phyloP scores from a whole-genome alignment of 92 coral and sea anemone genomes.

The Actinernus sp. region DNA sequence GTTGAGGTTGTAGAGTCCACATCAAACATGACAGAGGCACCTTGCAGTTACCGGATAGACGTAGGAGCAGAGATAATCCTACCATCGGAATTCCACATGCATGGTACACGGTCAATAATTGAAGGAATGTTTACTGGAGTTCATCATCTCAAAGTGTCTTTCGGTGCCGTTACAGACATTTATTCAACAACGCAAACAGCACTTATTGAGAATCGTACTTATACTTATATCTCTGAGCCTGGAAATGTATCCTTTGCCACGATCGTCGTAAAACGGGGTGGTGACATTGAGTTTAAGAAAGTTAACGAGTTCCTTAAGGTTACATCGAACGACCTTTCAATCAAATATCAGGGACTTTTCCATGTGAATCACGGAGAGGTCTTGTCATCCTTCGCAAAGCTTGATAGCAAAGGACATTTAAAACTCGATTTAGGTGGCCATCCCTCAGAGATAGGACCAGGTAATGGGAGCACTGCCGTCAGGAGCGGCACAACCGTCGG shows the following conservation, averaged over 20 bases:
- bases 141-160: constrained; percentile 77
- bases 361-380: constrained; percentile 94
- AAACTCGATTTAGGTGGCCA: constrained; percentile 79
- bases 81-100: constrained; percentile 93
- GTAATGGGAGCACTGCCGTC: constrained; percentile 61
- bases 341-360: constrained; percentile 81
- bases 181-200: constrained; percentile 94
- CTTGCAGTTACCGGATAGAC: constrained; percentile 92
- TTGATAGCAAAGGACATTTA: constrained; percentile 92
- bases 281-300: constrained; percentile 88
- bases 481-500: constrained; percentile 44
- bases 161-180: constrained; percentile 80
- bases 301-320: constrained; percentile 80
- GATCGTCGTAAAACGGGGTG: constrained; percentile 80
- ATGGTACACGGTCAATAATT: constrained; percentile 87
- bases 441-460: constrained; percentile 82
- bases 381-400: constrained; percentile 91
- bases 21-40: constrained; percentile 93
- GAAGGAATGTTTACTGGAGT: constrained; percentile 95
- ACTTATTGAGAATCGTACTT: constrained; percentile 78
- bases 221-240: constrained; percentile 82
- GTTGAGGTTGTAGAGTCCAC: constrained; percentile 94
- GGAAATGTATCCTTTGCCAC: constrained; percentile 95
- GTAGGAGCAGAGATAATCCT: constrained; percentile 88
- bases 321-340: constrained; percentile 70